Conservation (phyloP, 2,888 invertebrate genomes). For the Eilema caniola region DNA sequence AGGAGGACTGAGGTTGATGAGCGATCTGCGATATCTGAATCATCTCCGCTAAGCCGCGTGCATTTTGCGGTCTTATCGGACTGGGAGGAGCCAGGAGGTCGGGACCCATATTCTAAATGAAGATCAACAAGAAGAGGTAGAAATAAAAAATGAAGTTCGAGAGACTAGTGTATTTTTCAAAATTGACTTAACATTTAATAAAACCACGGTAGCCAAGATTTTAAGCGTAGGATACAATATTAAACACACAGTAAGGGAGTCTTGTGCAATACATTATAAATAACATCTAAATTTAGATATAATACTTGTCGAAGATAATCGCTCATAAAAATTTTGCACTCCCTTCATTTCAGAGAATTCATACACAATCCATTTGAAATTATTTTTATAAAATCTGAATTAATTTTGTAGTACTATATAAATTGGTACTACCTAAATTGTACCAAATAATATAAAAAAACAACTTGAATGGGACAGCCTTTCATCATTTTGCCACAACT, state of each 20-base stretch:
- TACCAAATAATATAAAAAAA: not conserved
- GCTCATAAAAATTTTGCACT: conserved; percentile 31
- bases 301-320: conserved; percentile 37
- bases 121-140: not conserved
- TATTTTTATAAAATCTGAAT: not conserved
- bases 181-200: conserved; percentile 53
- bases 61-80: too few relatives aligned
- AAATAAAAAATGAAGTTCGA: conserved; percentile 40
- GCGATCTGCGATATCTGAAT: too few relatives aligned
- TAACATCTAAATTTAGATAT: conserved; percentile 39
- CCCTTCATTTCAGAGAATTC: conserved; percentile 16
- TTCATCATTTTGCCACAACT: not conserved
- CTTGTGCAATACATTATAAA: conserved; percentile 54
- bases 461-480: conserved; percentile 14
- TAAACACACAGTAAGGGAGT: conserved; percentile 43
- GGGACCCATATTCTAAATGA: not conserved
- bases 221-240: conserved; percentile 46
- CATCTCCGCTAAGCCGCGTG: too few relatives aligned
- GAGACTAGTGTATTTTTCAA: conserved; percentile 66
- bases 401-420: not conserved
- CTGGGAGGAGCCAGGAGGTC: too few relatives aligned
- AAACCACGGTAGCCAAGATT: conserved; percentile 54
- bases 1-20: too few relatives aligned
- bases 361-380: conserved; percentile 12
- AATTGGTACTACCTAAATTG: not conserved